Evolutionary conservation across 23 tunicate genomes (phyloP), one percentile per base, ranked within the genome.

Genomic region (Trididemnum miniatum): DNA sequence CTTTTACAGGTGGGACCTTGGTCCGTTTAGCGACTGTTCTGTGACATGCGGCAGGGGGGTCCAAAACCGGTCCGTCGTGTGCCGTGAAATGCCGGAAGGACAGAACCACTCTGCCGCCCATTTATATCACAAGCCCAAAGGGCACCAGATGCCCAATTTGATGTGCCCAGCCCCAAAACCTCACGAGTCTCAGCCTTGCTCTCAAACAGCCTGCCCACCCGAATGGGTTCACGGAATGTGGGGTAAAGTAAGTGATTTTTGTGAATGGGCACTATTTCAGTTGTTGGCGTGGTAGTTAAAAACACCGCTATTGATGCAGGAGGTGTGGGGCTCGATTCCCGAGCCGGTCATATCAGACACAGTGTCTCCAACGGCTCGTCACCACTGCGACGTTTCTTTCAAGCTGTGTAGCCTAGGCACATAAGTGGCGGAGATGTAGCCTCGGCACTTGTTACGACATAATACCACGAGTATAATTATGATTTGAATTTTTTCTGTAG

Each of bases 121-220:
- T 32, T 37, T 2, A 51, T 24, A 77, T 2, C 26, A 51, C 3
- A 28, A 28, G 34, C 63, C 35, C 15, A 22, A 33, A 33, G 85
- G 83, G 49, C 51, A 34, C 30, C 79, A 54, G 1, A 79, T 78
- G 80, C 88, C 88, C 1, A 90, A 91, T 20, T 28, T 91, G 54
- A 91, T 91, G 97, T 91, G 97, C 59, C 97, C 97, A 0, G 65
- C 84, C 1, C 97, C 97, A 1, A 91, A 86, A 82, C 97, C 97
- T 1, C 72, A 59, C 1, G 67, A 65, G 27, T 23, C 65, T 44
- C 65, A 44, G 69, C 37, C 57, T 0, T 91, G 97, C 63, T 79
- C 85, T n/a, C 80, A 78, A 71, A 20, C 29, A 0, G 64, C 80
- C 0, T 91, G 97, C 54, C 60, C 71, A 22, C 97, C 90, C n/a